Conservation (phyloP, 1,140 invertebrate species). For the Cherax quadricarinatus region DNA sequence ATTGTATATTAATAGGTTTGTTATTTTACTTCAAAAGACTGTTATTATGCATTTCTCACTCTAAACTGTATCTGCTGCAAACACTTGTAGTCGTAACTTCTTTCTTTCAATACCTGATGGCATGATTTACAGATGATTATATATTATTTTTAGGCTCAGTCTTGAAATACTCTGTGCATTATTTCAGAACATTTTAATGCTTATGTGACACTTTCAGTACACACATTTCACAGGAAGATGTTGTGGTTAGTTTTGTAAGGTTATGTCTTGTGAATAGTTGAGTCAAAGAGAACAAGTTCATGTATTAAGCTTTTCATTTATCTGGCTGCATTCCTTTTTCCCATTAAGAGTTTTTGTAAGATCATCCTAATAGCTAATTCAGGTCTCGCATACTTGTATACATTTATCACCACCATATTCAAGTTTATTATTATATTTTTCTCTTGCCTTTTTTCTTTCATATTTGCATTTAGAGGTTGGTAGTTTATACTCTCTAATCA, state of each 20-base stretch:
- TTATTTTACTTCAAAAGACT: background rate
- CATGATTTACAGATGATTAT: conserved; percentile 19
- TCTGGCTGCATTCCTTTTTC: background rate
- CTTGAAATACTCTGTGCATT: conserved; percentile 33
- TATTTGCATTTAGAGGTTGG: no score
- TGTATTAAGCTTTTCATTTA: background rate
- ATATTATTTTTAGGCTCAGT: conserved; percentile 10
- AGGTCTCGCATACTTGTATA: background rate
- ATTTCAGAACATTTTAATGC: conserved; percentile 15
- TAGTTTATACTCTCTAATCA: no score
- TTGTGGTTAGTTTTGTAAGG: conserved; percentile 30
- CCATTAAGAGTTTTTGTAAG: background rate
- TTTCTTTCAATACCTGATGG: background rate
- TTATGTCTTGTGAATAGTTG: conserved; percentile 34
- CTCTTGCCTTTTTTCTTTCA: no score
- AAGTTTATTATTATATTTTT: no score
- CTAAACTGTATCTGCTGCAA: background rate
- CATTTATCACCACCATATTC: background rate
- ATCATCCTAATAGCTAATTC: background rate
- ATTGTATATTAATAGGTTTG: background rate
- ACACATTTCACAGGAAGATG: conserved; percentile 31
- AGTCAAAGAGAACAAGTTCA: conserved; percentile 14
- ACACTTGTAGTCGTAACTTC: background rate
- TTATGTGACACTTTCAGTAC: conserved; percentile 44
- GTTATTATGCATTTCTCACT: background rate